Percentiles rank a stretch among this genome's conserved stretches.
Evolutionary conservation across 2,888 invertebrate genomes (phyloP).

Genomic region (Nyleta sp.): DNA sequence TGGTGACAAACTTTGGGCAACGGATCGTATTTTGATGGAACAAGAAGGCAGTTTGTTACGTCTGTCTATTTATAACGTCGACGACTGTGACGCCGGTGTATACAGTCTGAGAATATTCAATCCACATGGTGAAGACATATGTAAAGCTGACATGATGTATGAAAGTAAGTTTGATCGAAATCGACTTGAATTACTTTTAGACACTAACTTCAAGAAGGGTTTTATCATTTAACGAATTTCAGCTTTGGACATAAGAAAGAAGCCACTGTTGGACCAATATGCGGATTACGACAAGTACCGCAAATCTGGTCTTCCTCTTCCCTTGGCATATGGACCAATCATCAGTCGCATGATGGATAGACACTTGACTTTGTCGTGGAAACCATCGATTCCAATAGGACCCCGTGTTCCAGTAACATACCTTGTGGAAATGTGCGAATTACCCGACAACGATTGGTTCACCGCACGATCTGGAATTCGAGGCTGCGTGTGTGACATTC

Average conservation of each 20-base stretch:
- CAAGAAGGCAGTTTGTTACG: constrained; percentile 92
- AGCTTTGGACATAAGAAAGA: constrained; percentile 88
- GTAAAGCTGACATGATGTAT: constrained; percentile 90
- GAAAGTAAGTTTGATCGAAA: constrained; percentile 90
- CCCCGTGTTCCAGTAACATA: constrained; percentile 96
- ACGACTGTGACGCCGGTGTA: constrained; percentile 91
- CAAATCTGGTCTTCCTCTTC: constrained; percentile 92
- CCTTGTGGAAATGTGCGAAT: constrained; percentile 96
- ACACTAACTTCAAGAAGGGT: no score
- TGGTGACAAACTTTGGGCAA: constrained; percentile 90
- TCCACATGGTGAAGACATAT: constrained; percentile 92
- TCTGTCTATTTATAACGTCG: constrained; percentile 90
- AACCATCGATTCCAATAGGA: constrained; percentile 94
- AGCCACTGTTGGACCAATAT: constrained; percentile 90
- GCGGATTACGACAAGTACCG: constrained; percentile 92
- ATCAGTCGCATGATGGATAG: constrained; percentile 96
- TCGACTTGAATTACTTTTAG: no score
- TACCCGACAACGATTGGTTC: constrained; percentile 97
- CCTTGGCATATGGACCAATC: constrained; percentile 94
- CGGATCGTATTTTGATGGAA: constrained; percentile 92
- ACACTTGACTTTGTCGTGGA: constrained; percentile 95
- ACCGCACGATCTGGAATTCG: constrained; percentile 93
- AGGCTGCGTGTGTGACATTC: constrained; percentile 94
- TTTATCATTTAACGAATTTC: no score
- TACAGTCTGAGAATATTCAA: constrained; percentile 93